These are phyloP conservation scores for Bacillus rossius DNA, from an alignment of 1,140 invertebrate species.

Conservation along the genomic window DNA sequence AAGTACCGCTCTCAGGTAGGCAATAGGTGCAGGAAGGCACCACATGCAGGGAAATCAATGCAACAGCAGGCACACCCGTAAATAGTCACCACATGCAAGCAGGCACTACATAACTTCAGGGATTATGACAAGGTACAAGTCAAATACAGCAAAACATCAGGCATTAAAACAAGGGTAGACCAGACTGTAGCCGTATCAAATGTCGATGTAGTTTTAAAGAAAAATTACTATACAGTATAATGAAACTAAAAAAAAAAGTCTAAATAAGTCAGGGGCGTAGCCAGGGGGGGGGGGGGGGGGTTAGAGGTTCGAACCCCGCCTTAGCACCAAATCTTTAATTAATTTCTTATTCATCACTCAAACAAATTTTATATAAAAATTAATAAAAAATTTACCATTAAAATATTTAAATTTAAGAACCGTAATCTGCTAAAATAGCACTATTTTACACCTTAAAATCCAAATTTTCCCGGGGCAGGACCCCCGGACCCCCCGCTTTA, in stretches of 20 bases:
- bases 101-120: neutral
- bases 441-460: no score
- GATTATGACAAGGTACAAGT: neutral
- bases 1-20: no score
- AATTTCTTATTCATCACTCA: no score
- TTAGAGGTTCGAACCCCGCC: no score
- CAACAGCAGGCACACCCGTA: neutral
- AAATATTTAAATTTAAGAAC: neutral
- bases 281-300: no score
- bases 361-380: no score
- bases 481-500: no score
- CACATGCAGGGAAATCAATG: neutral
- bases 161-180: neutral
- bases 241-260: neutral
- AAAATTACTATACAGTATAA: neutral
- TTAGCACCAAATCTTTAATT: no score
- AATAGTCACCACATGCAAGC: neutral
- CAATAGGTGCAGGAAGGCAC: neutral
- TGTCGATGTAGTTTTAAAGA: neutral
- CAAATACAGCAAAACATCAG: neutral
- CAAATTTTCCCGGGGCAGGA: no score
- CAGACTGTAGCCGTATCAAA: neutral
- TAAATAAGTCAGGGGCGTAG: no score
- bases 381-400: no score
- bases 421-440: no score